Evolutionary conservation across 1,140 invertebrate genomes (phyloP).

Genomic region (Neodiprion fabricii): DNA sequence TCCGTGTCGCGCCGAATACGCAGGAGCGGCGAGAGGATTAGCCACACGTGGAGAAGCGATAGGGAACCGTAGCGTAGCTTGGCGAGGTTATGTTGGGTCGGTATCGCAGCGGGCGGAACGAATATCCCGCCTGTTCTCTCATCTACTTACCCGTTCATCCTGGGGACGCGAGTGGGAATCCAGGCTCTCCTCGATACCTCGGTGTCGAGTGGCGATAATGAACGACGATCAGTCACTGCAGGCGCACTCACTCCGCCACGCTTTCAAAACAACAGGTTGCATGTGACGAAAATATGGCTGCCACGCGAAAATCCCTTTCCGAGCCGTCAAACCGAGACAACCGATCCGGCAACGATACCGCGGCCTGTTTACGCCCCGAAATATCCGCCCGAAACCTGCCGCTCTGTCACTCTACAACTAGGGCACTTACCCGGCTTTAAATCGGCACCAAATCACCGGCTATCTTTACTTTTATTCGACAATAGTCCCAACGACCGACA

Average conservation of each 20-base stretch:
- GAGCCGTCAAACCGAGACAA: slow-evolving; percentile 12
- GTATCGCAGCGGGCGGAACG: background rate
- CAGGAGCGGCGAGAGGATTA: background rate
- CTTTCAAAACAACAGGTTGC: slow-evolving; percentile 50
- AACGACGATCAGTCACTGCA: slow-evolving; percentile 2
- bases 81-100: slow-evolving; percentile 13
- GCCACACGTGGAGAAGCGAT: background rate
- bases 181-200: slow-evolving; percentile 23
- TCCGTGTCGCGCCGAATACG: background rate
- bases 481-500: background rate
- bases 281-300: slow-evolving; percentile 41
- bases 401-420: background rate
- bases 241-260: slow-evolving; percentile 22
- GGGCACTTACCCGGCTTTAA: background rate
- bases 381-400: background rate
- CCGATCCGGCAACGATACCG: too few relatives aligned
- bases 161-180: slow-evolving; percentile 25
- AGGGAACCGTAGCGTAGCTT: background rate
- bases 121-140: background rate
- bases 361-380: too few relatives aligned
- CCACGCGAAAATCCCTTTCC: slow-evolving; percentile 21
- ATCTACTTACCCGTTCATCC: slow-evolving; percentile 50
- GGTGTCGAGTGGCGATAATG: slow-evolving; percentile 33
- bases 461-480: too few relatives aligned
- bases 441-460: background rate